Base-by-base conservation (phyloP, 2,113 vertebrate genomes). In the Campylomormyrus numenius region DNA sequence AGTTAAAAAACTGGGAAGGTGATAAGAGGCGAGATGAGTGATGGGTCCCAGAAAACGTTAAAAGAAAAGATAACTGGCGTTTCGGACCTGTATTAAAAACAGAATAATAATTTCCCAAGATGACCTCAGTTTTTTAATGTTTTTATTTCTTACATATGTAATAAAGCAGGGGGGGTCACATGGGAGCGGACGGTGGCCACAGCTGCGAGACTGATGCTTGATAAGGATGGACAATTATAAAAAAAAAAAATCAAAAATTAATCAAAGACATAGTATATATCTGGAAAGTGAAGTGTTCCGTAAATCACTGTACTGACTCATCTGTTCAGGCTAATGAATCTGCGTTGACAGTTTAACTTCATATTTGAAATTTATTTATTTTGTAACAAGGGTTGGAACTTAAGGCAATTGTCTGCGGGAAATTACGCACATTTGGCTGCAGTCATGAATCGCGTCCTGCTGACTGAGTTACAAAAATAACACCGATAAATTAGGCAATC, bases 351-450 rank as follows among this genome's bases (percentile, higher is more conserved):
- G 93, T 95, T 96, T 96, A 96, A 96, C 94, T 95, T 96, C 95
- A 96, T 94, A 95, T 96, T 96, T 96, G 94, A 94, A 93, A 95
- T 95, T 96, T 95, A 96, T 96, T 96, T 96, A 95, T 95, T 96
- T 94, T 93, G 96, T 95, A 96, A 96, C 95, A 96, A 94, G 95
- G 94, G 95, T 95, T 94, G 90, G 92, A 95, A 95, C 93, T 94
- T 94, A 95, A 95, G 94, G 93, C 91, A 94, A 94, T 94, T 92
- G 95, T 96, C 95, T 95, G 92, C 89, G 49, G 95, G 95, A 95
- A 96, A 95, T 96, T 95, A 96, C 91, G 94, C 92, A 45, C n/a
- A 1, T 86, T 27, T 11, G 58, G 53, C 53, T 9, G n/a, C 10
- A 87, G 49, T 49, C n/a, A 35, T 52, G 24, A 87, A 87, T 87